Evolutionary conservation across 2,888 invertebrate genomes (phyloP).

Genomic region (Lacanobia oleracea): DNA sequence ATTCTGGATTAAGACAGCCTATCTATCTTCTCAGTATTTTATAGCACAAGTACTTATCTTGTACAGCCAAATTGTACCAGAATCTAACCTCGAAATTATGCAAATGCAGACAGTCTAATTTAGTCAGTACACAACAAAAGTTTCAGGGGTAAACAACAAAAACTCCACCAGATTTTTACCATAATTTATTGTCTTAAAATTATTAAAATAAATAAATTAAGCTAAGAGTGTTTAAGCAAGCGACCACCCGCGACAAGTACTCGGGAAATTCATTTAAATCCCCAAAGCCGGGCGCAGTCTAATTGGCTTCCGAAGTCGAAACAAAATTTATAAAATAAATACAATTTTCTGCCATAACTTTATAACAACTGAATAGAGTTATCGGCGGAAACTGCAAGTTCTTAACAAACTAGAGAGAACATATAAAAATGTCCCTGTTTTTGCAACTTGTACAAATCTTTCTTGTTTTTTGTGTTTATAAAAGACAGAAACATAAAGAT

Average conservation of each 20-base stretch:
- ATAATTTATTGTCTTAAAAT: constrained; percentile 71
- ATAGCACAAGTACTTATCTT: neutral
- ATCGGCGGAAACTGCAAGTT: constrained; percentile 52
- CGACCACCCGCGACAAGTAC: constrained; percentile 63
- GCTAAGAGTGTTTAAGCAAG: constrained; percentile 59
- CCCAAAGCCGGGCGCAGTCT: constrained; percentile 62
- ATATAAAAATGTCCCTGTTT: constrained; percentile 45
- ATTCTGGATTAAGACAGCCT: too few species aligned
- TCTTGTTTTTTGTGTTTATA: constrained; percentile 10
- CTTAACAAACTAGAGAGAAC: constrained; percentile 54
- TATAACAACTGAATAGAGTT: constrained; percentile 58
- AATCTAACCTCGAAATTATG: constrained; percentile 33
- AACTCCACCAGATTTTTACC: constrained; percentile 43
- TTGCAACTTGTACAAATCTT: constrained; percentile 22
- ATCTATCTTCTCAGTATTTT: neutral
- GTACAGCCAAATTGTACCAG: too few species aligned
- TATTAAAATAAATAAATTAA: constrained; percentile 74
- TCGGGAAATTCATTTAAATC: constrained; percentile 69
- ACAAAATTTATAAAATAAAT: constrained; percentile 68
- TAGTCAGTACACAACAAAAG: constrained; percentile 13
- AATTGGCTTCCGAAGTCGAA: constrained; percentile 68
- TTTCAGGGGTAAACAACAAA: constrained; percentile 40
- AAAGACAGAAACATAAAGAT: constrained; percentile 21
- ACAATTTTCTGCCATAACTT: constrained; percentile 61
- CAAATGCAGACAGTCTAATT: constrained; percentile 20